Base-by-base conservation (phyloP, 92 coral and sea anemone species). In the Ricordea florida region DNA sequence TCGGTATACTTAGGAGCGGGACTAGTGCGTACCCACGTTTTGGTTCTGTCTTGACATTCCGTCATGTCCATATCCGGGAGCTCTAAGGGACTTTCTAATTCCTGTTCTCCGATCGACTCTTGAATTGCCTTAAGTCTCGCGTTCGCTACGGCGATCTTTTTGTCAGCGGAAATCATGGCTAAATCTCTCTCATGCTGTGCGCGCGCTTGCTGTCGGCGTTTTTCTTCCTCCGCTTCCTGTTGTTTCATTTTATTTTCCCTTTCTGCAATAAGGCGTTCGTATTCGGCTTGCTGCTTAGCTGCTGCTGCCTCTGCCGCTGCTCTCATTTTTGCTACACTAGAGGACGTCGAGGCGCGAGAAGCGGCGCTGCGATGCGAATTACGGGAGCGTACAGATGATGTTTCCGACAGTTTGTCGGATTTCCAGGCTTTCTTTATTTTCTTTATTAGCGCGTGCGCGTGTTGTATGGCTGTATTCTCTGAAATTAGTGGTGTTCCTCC, bases 261-360 rank as follows among this genome's bases (percentile, higher is more conserved):
- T 27, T 58, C 43, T 1, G 81, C 60, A 31, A 63, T 64, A 14
- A 76, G 25, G 31, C 45, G 44, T 14, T 78, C 68, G 59, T 51
- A 78, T n/a, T 66, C 59, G 3, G 69, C 84, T 28, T 66, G 84
- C 38, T 78, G 22, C 21, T 32, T 41, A 10, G 84, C 68, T 38
- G 76, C 84, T 10, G 62, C 72, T 1, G 62, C 72, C 15, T 66
- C 68, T 29, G 76, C 69, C 34, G 40, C 17, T 0, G 84, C 69
- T 15, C 37, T 55, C 67, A 48, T 78, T 29, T 60, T 66, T 1
- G 36, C 49, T 10, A 18, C 57, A 38, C 47, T 61, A 5, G 81
- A 75, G 9, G 66, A 20, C 28, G 49, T 17, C 27, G 72, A 61
- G 2, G 46, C 24, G 34, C 50, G 55, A 11, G 62, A 75, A 18